A percentile compares a stretch with the other conserved stretches of the same genome.
These are phyloP conservation scores for Pithecia hirsuta DNA, from an alignment of 2,797 vertebrate genomes.

Conservation along the genomic window DNA sequence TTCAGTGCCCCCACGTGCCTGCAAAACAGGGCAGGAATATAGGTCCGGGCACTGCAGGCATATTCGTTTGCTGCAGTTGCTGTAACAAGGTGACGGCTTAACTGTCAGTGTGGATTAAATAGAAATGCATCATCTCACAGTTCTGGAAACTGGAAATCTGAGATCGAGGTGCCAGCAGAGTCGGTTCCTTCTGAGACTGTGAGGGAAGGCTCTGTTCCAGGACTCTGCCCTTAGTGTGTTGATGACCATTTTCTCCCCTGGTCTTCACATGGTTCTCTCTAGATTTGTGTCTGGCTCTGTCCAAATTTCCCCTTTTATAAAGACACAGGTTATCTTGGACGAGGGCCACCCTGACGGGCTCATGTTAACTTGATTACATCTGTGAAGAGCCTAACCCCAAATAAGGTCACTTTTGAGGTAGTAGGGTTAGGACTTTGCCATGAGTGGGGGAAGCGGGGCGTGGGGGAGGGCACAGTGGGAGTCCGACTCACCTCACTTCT, in stretches of 20 bases:
- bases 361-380: neutral
- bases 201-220: neutral
- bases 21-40: neutral
- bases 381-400: neutral
- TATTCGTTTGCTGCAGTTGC: neutral
- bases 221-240: neutral
- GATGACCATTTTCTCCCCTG: no score
- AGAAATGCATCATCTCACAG: no score
- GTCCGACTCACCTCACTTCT: neutral
- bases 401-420: neutral
- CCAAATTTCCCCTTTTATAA: neutral
- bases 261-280: neutral
- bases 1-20: accelerated
- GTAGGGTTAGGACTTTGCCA: neutral
- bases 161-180: neutral
- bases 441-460: neutral
- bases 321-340: neutral
- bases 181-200: neutral
- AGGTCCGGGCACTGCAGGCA: accelerated
- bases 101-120: neutral
- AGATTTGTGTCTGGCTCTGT: neutral
- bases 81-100: neutral
- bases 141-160: neutral
- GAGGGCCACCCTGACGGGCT: neutral
- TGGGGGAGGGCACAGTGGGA: no score